Evolutionary conservation across 2,888 invertebrate species (phyloP), one percentile per base, ranked within the genome.

Genomic region (Pherbina coryleti): DNA sequence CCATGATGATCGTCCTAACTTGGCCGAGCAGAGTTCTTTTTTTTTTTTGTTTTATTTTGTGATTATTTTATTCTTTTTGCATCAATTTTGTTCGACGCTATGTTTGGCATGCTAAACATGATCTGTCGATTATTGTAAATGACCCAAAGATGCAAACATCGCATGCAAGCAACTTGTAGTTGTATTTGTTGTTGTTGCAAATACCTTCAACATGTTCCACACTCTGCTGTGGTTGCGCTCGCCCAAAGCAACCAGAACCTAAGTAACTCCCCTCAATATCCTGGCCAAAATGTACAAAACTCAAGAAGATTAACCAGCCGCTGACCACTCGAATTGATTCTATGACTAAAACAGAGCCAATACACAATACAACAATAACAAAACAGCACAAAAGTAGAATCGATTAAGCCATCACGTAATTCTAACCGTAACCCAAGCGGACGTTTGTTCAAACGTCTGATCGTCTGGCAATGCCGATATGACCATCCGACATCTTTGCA

Each of bases 341-440:
- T 64, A n/a, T 11, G 64, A 71, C 22, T 22, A 28, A 75, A 66
- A 66, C 66, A 66, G 31, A 22, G 14, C 25, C 34, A 25, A 28
- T 9, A 66, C 22, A 28, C 11, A 57, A 25, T 49, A 51, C 31
- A 28, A 49, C 17, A 49, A 64, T 11, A 64, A 31, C 17, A 14
- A 51, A 75, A 72, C 28, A 75, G 44, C 53, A 19, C 19, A 76
- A 70, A 60, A 57, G 74, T 60, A 77, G 82, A 84, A 83, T 83
- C 83, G 84, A 84, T 84, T 84, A 84, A 84, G 84, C 83, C 83
- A 83, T 84, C 84, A 84, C 82, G 84, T 84, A 82, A 83, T 84
- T 83, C 81, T 81, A 82, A 83, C 80, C 81, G 80, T 83, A 84
- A 84, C 83, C 81, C 79, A 80, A 81, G 79, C 80, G 80, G 84